phyloP scores from a whole-genome alignment of 2,113 vertebrate species.

The Sylvia atricapilla region DNA sequence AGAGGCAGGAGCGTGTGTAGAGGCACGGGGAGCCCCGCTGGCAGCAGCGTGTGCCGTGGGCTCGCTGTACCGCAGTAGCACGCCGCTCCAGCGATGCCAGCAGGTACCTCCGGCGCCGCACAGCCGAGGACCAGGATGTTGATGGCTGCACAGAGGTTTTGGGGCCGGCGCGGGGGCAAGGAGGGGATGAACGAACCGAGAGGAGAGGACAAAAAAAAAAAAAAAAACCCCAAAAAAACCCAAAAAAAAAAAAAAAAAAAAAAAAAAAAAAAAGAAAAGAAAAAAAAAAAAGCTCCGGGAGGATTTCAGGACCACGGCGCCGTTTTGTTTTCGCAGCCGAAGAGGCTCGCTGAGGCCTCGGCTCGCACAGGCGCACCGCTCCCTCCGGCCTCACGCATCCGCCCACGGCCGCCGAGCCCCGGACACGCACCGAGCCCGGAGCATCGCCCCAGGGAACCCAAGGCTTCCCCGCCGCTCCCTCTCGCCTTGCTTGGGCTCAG shows the following conservation, averaged over 20 bases:
- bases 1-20: background rate
- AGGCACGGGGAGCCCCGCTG: background rate
- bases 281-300: background rate
- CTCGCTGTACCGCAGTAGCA: slow-evolving; percentile 42
- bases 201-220: too few species aligned
- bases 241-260: too few species aligned
- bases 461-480: background rate
- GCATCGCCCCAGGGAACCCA: too few species aligned
- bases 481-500: background rate
- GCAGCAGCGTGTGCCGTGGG: slow-evolving; percentile 16
- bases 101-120: slow-evolving; percentile 28
- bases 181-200: background rate
- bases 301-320: background rate
- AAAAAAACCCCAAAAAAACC: too few species aligned
- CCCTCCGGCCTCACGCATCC: background rate
- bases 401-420: background rate
- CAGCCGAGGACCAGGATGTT: slow-evolving; percentile 29
- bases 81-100: background rate
- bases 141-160: background rate
- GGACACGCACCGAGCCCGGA: background rate
- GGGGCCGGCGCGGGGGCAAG: background rate
- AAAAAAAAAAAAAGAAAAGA: too few species aligned
- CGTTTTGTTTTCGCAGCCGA: slow-evolving; percentile 9
- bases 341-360: background rate
- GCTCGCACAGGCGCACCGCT: slow-evolving; percentile 18